Percentiles rank a stretch among this genome's conserved stretches.
Conservation (phyloP, 2,113 vertebrate species). For the Rostratula benghalensis region DNA sequence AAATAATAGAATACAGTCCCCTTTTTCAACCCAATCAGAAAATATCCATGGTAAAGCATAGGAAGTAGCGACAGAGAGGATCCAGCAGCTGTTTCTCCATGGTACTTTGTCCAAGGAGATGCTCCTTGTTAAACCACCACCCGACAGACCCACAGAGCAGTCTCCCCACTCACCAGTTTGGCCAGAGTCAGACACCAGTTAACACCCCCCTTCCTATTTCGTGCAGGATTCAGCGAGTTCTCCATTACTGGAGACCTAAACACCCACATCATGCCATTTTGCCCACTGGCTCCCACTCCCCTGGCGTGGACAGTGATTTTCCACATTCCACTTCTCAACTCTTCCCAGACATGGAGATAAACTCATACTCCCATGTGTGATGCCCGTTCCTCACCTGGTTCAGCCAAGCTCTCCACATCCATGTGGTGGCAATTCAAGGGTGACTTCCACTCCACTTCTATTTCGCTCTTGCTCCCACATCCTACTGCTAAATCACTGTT, state of each 20-base stretch:
- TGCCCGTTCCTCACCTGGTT: neutral
- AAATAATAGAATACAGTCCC: rapidly evolving
- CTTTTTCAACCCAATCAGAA: neutral
- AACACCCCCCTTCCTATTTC: neutral
- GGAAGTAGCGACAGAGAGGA: neutral
- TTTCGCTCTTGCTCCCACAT: neutral
- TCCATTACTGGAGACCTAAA: neutral
- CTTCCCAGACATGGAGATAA: neutral
- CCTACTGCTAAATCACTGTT: neutral
- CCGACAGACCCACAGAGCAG: neutral
- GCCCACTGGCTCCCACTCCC: neutral
- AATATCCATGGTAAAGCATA: neutral
- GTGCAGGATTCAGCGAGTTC: neutral
- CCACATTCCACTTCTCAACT: neutral
- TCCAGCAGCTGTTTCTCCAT: neutral
- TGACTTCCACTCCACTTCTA: neutral
- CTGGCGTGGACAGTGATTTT: neutral
- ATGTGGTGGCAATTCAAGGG: neutral
- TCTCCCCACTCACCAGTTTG: neutral
- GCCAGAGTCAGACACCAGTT: neutral
- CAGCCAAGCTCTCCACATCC: neutral
- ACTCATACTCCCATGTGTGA: neutral
- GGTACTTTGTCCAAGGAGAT: neutral
- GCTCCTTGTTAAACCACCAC: neutral
- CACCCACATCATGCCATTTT: neutral